Conservation (phyloP, 30 jellyfish, hydroid and myxozoan genomes). For the Cassiopea xamachana region DNA sequence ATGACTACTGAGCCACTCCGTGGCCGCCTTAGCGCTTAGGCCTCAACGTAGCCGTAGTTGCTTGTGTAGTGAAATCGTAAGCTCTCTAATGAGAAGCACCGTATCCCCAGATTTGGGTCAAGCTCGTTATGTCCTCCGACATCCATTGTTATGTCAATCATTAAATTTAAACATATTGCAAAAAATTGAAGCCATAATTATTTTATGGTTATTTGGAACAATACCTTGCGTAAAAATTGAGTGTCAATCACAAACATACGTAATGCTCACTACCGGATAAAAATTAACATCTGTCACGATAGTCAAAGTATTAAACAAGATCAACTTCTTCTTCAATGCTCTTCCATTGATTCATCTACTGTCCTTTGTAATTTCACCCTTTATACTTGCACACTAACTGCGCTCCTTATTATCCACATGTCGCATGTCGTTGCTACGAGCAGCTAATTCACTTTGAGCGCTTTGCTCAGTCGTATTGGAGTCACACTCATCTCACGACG, state of each 20-base stretch:
- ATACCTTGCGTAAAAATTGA: background rate
- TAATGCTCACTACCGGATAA: slow-evolving; percentile 6
- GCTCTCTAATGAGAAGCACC: background rate
- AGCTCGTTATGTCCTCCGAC: background rate
- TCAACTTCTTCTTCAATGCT: slow-evolving; percentile 7
- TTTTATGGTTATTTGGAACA: background rate
- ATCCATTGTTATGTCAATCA: background rate
- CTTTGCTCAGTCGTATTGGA: background rate
- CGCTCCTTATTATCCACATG: no score
- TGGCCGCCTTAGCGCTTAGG: no score
- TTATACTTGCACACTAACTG: no score
- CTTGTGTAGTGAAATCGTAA: background rate
- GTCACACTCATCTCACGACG: background rate
- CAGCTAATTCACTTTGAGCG: background rate
- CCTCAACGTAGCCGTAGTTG: no score
- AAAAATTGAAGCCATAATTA: background rate
- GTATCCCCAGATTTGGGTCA: background rate
- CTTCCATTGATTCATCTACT: background rate
- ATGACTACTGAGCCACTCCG: no score
- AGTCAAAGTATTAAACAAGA: background rate
- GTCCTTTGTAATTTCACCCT: background rate
- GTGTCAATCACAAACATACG: background rate
- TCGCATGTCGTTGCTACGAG: background rate
- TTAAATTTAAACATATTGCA: background rate
- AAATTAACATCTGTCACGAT: background rate